Base-by-base conservation (phyloP, 2,888 invertebrate genomes). In the Gastracanthus pulcherrimus region DNA sequence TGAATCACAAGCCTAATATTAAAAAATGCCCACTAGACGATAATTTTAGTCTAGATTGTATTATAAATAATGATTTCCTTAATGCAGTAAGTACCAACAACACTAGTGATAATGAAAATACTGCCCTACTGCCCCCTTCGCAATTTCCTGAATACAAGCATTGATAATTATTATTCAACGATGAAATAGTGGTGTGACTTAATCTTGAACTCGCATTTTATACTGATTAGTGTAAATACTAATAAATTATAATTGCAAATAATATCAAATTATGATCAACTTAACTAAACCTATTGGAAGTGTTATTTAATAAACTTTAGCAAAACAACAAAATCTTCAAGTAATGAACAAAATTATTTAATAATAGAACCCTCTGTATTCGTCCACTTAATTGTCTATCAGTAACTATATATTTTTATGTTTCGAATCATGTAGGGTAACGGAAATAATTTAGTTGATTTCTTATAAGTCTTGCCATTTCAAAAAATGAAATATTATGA, bases 91-190 rank as follows among this genome's bases (percentile, higher is more conserved):
- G 41, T 69, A 76, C 41, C 23, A 89, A 89, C 87, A 89, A 90
- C 86, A 88, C 87, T 91, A 91, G 90, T 89, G 90, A 90, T 90
- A 90, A 90, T 86, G 89, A 90, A 89, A 90, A 90, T 90, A 91
- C 90, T 90, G 90, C 90, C 89, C 90, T 90, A 87, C 87, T 89
- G 85, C 86, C 89, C 88, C 88, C 88, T 87, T 87, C 89, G 87
- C 89, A 90, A 90, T 90, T 91, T 88, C 90, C 91, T 84, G 90
- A 91, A 88, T 90, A 90, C 89, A 90, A 90, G 89, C 90, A 90
- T 90, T 90, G 88, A 91, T 89, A 89, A 90, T 88, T 89, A 90
- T 88, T 89, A 89, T 89, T 89, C 89, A 88, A 90, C 87, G 89
- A 90, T 89, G 31, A 70, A 84, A 88, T 90, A 90, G 89, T 88